phyloP scores from a whole-genome alignment of 2,888 invertebrate species.

The Fragum fragum region DNA sequence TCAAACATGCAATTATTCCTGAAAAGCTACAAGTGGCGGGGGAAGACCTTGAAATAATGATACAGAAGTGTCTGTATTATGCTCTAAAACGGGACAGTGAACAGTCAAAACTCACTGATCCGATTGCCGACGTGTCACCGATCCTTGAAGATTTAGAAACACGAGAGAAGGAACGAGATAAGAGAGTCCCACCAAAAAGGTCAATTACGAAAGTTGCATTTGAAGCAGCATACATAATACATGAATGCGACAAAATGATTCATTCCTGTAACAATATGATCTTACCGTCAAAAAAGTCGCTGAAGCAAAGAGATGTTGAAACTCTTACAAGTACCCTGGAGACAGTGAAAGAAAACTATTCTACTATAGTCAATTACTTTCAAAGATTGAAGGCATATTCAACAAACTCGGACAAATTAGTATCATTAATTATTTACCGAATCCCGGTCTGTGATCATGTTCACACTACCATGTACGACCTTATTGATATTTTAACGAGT shows the following conservation, averaged over 20 bases:
- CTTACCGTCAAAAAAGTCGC: background rate
- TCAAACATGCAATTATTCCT: slow-evolving; percentile 20
- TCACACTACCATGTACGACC: background rate
- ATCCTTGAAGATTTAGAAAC: background rate
- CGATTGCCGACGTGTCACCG: background rate
- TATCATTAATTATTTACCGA: background rate
- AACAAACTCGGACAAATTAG: background rate
- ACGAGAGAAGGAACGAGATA: background rate
- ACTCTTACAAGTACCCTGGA: background rate
- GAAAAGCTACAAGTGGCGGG: background rate
- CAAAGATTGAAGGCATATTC: background rate
- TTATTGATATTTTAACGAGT: too few species aligned
- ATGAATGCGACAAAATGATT: slow-evolving; percentile 12
- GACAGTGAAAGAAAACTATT: background rate
- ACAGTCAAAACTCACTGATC: background rate
- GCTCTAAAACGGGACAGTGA: background rate
- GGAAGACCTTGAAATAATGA: background rate
- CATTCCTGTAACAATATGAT: background rate
- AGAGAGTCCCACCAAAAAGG: background rate
- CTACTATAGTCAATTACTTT: background rate
- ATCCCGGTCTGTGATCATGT: background rate
- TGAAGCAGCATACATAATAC: slow-evolving; percentile 11
- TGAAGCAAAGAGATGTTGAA: background rate
- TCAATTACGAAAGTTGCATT: background rate
- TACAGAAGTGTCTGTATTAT: background rate